Percentiles rank a stretch among this genome's conserved stretches.
Conservation (phyloP, 2,113 vertebrate genomes). For the Dipodomys merriami region DNA sequence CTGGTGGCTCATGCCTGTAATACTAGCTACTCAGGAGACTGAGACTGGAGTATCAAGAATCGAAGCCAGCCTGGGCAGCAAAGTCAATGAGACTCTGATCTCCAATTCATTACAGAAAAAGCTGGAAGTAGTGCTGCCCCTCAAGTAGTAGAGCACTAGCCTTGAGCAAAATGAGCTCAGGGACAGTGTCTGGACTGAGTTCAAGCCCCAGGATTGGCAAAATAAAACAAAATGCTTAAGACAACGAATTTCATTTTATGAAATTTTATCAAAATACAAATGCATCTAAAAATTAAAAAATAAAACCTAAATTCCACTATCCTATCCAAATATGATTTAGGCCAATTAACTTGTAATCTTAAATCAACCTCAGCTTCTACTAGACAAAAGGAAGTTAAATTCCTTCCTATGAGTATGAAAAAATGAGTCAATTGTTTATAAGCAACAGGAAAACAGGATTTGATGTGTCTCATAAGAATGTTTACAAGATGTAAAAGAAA, state of each 20-base stretch:
- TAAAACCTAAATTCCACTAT: not conserved
- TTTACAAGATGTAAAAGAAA: conserved; percentile 45
- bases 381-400: conserved; percentile 28
- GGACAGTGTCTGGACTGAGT: no score
- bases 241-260: conserved; percentile 16
- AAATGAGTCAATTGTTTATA: conserved; percentile 54
- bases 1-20: no score
- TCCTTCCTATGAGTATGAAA: conserved; percentile 39
- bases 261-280: conserved; percentile 18
- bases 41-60: no score
- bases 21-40: no score
- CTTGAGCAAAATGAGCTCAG: no score
- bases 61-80: no score
- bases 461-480: conserved; percentile 16
- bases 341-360: conserved; percentile 19
- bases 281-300: conserved; percentile 32
- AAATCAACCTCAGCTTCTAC: conserved; percentile 6
- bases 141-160: no score
- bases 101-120: no score
- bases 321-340: conserved; percentile 35
- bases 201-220: no score
- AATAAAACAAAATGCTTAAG: not conserved
- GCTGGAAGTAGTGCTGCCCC: no score
- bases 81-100: no score
- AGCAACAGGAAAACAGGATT: conserved; percentile 50